Evolutionary conservation across 2,113 vertebrate genomes (phyloP).

Genomic region (Dromas ardeola): DNA sequence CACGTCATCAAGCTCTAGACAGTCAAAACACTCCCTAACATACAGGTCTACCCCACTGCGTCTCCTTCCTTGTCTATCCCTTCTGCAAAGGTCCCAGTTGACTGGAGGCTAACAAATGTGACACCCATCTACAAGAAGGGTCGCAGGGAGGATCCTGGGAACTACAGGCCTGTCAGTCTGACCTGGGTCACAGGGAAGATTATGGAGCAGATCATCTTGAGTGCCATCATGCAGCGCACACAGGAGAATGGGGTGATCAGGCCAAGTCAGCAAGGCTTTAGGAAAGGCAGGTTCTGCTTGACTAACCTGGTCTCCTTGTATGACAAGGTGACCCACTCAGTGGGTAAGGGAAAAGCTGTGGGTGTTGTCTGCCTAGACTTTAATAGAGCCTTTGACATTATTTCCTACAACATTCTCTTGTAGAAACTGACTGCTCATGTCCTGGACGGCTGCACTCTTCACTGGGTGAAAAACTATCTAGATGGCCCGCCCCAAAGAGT

Average conservation of each 20-base stretch:
- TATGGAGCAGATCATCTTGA: background rate
- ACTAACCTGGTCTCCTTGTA: background rate
- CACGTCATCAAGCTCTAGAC: too few relatives aligned
- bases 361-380: background rate
- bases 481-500: background rate
- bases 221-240: background rate
- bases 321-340: background rate
- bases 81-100: background rate
- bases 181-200: background rate
- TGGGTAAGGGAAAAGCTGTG: too few relatives aligned
- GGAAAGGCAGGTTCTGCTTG: background rate
- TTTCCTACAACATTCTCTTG: background rate
- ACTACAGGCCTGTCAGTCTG: background rate
- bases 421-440: background rate
- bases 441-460: background rate
- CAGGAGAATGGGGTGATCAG: background rate
- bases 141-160: background rate
- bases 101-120: background rate
- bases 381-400: background rate
- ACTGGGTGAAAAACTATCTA: background rate
- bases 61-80: background rate
- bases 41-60: background rate
- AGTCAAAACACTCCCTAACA: background rate
- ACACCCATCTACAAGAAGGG: background rate
- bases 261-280: background rate